phyloP scores from a whole-genome alignment of 2,888 invertebrate species.

The Drosophila kanekoi region DNA sequence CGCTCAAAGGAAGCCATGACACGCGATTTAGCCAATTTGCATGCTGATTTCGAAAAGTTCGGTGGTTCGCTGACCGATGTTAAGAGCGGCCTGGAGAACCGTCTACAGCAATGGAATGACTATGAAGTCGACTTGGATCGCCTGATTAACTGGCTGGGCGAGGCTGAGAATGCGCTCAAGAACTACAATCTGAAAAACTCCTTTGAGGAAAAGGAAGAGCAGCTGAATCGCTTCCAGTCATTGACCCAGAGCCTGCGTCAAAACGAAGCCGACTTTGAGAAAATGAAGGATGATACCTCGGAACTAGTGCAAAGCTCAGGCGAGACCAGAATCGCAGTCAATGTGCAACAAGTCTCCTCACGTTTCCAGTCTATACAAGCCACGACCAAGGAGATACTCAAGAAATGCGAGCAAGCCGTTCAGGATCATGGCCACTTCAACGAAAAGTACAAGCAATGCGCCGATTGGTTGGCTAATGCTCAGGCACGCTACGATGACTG shows the following conservation, averaged over 20 bases:
- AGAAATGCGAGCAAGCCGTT: conserved; percentile 96
- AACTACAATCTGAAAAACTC: conserved; percentile 93
- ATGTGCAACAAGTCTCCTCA: conserved; percentile 95
- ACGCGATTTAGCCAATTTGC: conserved; percentile 91
- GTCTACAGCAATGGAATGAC: conserved; percentile 95
- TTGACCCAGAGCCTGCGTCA: conserved; percentile 92
- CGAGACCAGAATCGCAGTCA: conserved; percentile 94
- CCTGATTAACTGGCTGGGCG: conserved; percentile 92
- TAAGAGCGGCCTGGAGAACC: conserved; percentile 91
- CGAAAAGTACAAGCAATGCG: conserved; percentile 93
- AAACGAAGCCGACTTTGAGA: conserved; percentile 94
- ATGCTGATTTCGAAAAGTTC: conserved; percentile 94
- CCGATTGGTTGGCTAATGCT: conserved; percentile 91
- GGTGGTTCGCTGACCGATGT: conserved; percentile 91
- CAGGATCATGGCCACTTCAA: conserved; percentile 92
- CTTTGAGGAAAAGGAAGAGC: conserved; percentile 95
- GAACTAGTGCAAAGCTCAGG: conserved; percentile 94
- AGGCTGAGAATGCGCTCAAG: conserved; percentile 94
- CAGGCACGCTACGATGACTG: conserved; percentile 90
- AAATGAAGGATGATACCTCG: conserved; percentile 93
- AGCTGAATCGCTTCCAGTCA: conserved; percentile 95
- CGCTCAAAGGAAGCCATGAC: conserved; percentile 94
- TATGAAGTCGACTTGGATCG: conserved; percentile 94
- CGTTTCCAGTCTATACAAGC: conserved; percentile 95
- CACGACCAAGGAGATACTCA: conserved; percentile 94